A percentile compares a stretch with the other conserved stretches of the same genome.
Conservation (phyloP, 2,113 vertebrate genomes). For the Alexandromys fortis region DNA sequence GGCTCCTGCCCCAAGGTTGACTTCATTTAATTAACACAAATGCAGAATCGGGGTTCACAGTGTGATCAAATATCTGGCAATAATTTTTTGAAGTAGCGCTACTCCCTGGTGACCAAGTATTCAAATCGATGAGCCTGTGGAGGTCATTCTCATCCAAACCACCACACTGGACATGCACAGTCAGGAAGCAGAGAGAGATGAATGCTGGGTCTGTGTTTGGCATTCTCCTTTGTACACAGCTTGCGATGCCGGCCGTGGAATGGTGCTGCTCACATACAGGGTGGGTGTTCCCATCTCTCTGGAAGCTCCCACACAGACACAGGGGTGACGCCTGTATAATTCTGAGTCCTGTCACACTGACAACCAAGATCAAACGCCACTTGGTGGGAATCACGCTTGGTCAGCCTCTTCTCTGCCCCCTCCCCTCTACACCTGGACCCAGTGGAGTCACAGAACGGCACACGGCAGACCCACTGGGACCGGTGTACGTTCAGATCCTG, state of each 20-base stretch:
- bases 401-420: background rate
- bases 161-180: too few species aligned
- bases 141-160: background rate
- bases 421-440: too few species aligned
- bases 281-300: background rate
- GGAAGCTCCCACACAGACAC: background rate
- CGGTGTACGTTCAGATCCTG: background rate
- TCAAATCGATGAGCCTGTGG: background rate
- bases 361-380: background rate
- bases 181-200: background rate
- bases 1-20: background rate
- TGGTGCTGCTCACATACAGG: background rate
- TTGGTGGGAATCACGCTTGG: rapidly evolving
- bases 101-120: background rate
- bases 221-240: background rate
- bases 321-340: background rate
- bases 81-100: background rate
- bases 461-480: too few species aligned
- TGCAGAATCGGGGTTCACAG: background rate
- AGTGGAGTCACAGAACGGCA: background rate
- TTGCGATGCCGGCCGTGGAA: too few species aligned
- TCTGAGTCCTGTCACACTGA: background rate
- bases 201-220: background rate
- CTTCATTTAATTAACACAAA: background rate
- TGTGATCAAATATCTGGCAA: background rate